Base-by-base conservation (phyloP, 2,797 vertebrate species). In the Oreochromis grahami region DNA sequence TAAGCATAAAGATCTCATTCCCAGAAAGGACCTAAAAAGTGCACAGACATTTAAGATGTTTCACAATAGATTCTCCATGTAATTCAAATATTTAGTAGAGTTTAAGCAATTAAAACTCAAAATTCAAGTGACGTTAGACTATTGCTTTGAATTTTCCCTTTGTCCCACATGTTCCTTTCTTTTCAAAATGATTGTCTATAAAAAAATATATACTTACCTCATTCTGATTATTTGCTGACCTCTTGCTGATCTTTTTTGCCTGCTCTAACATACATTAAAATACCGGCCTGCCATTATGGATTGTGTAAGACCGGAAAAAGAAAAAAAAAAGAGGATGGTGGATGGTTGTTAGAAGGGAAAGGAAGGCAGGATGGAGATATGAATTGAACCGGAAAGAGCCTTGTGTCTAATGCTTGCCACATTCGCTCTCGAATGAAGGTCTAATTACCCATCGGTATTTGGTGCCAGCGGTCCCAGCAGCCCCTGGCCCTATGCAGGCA, bases 371-470 rank as follows among this genome's bases (percentile, higher is more conserved):
- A 93, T 86, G 87, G 79, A 94, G 92, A 94, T 95, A 94, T 92
- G 93, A 95, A 95, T 94, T 93, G 95, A 94, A 94, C 93, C 91
- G 88, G 94, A 95, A 95, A 94, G 83, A 89, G 89, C 90, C 93
- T 95, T 93, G 91, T 95, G 91, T 96, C 88, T 95, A 96, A 96
- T 96, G 93, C 88, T 96, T 96, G 94, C 95, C 95, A 95, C 95
- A 95, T 96, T 96, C 87, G 87, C 93, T 95, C 91, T 94, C 92
- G 92, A 94, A 95, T 91, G 89, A 94, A 96, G 93, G 92, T 94
- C 93, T 96, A 96, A 95, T 96, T 96, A 95, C 93, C 92, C 93
- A 86, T 91, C 36, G 94, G 94, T 95, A 95, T 96, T 95, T 94
- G 88, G 93, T 96, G 95, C 94, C 95, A 95, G 93, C 58, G 93